Evolutionary conservation across 2,888 invertebrate genomes (phyloP), one percentile per base, ranked within the genome.

Genomic region (Peribatodes rhomboidaria): DNA sequence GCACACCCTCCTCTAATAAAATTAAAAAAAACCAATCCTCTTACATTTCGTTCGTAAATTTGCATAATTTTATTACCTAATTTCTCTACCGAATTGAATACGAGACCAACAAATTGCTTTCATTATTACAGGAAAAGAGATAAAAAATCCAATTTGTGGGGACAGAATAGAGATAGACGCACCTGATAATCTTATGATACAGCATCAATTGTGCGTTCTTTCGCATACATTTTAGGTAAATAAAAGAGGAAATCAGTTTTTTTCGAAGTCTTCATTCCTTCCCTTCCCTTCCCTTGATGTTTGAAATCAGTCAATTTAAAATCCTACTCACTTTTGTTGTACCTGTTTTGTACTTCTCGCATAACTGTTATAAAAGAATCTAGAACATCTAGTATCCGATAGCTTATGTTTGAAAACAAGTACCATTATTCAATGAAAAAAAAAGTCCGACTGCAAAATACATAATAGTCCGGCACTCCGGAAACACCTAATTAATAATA

Each of bases 31-130:
- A n/a, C 56, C 79, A 84, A 86, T 85, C 87, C 86, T 85, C 88
- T 87, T 82, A 78, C 71, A 79, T 80, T 77, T 78, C 76, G 76
- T 80, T 74, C 76, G 73, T 79, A 83, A 86, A 85, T 84, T 89
- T 84, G 91, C 90, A 92, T 92, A 92, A 92, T 92, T 92, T 92
- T 90, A 90, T 90, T 88, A 84, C 86, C 78, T 81, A 80, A 83
- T 83, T 83, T 81, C 72, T 74, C 68, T 74, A 71, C 73, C 74
- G 80, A 83, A 84, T 84, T 82, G 81, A 85, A 83, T 74, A 72
- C 70, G 71, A 68, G 65, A 66, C 74, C 71, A 70, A 76, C 79
- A 82, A 84, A 85, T 83, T 83, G 80, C 80, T 76, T 77, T 74
- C 73, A 77, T 78, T 77, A 74, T 74, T 68, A 44, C 47, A 14